phyloP scores from a whole-genome alignment of 53 echinoderm and acorn worm species.

The Glandiceps talaboti region DNA sequence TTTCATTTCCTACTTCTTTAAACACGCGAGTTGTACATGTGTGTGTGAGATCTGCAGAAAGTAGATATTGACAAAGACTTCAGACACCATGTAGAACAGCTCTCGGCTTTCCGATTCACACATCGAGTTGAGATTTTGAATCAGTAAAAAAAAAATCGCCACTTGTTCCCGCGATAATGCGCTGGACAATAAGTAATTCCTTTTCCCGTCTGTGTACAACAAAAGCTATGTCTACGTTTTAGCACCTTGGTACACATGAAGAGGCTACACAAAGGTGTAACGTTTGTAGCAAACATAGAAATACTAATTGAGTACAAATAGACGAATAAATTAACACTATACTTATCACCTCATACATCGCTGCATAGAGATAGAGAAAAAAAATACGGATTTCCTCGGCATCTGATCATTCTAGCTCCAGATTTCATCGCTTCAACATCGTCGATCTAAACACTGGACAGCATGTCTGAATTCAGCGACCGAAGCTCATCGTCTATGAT shows the following conservation, averaged over 20 bases:
- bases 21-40: no score
- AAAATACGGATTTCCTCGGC: not conserved
- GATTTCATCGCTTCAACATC: not conserved
- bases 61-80: no score
- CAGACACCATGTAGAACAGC: no score
- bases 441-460: not conserved
- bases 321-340: not conserved
- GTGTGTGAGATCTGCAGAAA: no score
- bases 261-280: not conserved
- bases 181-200: not conserved
- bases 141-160: no score
- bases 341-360: not conserved
- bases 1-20: no score
- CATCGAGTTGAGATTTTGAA: no score
- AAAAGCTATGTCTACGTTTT: not conserved
- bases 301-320: not conserved
- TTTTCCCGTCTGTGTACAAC: not conserved
- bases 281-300: not conserved
- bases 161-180: no score
- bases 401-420: not conserved
- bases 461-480: not conserved
- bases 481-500: not conserved
- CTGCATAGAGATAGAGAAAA: not conserved
- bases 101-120: no score
- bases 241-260: not conserved